These are phyloP conservation scores for Daktulosphaira vitifoliae DNA, from an alignment of 1,140 invertebrate genomes.

Conservation along the genomic window DNA sequence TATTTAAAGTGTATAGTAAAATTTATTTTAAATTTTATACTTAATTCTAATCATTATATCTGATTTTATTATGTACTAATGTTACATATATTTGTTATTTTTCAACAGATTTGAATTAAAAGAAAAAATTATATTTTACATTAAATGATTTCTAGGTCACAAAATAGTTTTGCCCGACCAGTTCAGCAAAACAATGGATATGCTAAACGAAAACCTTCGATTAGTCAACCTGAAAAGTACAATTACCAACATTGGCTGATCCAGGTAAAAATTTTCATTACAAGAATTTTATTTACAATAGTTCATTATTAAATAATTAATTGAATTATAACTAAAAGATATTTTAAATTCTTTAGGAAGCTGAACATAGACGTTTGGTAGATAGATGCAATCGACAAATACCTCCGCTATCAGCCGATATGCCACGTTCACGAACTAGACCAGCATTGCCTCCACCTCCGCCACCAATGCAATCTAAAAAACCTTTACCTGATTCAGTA, in stretches of 20 bases:
- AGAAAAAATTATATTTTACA: too few species aligned
- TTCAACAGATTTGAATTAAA: too few species aligned
- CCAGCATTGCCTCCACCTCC: slow-evolving; percentile 15
- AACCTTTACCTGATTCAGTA: slow-evolving; percentile 60
- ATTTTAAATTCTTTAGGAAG: slow-evolving; percentile 58
- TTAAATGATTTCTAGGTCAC: neutral
- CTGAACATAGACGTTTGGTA: slow-evolving; percentile 71
- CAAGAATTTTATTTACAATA: too few species aligned
- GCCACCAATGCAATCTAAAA: slow-evolving; percentile 39
- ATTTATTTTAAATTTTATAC: too few species aligned
- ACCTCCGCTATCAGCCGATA: neutral
- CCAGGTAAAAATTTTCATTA: too few species aligned
- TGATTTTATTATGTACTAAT: too few species aligned
- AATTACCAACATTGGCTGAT: slow-evolving; percentile 82
- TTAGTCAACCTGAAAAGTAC: slow-evolving; percentile 45
- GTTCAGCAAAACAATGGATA: slow-evolving; percentile 46
- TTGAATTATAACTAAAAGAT: too few species aligned
- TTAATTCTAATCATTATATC: too few species aligned
- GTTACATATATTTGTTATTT: too few species aligned
- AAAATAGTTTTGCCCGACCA: slow-evolving; percentile 8
- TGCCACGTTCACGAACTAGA: slow-evolving; percentile 14
- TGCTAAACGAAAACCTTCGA: slow-evolving; percentile 55
- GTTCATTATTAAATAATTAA: too few species aligned
- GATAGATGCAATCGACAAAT: slow-evolving; percentile 14
- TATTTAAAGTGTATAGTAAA: too few species aligned